phyloP scores from a whole-genome alignment of 1,140 invertebrate species.

The Mizuhopecten yessoensis region DNA sequence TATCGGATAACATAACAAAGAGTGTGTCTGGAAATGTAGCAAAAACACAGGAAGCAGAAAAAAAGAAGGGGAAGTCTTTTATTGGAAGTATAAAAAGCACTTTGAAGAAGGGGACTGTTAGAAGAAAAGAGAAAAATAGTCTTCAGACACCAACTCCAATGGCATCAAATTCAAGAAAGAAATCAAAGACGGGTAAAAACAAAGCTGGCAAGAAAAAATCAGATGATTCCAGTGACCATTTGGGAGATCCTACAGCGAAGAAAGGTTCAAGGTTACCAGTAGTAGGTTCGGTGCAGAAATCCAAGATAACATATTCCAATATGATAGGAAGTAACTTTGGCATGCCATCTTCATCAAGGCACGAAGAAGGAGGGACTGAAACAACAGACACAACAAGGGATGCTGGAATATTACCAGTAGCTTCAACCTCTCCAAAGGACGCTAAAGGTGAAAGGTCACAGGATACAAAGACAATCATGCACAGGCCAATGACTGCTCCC shows the following conservation, averaged over 20 bases:
- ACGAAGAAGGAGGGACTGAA: neutral
- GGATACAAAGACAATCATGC: neutral
- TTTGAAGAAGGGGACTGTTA: neutral
- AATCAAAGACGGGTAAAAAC: neutral
- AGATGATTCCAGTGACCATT: neutral
- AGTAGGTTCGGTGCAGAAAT: neutral
- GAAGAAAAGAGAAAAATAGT: conserved; percentile 25
- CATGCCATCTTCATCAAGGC: neutral
- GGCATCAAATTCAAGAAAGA: neutral
- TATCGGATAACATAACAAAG: neutral
- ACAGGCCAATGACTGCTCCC: neutral
- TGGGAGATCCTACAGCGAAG: neutral
- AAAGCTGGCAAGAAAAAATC: neutral
- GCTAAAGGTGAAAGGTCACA: neutral
- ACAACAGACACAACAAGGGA: neutral
- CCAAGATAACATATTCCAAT: neutral
- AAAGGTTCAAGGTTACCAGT: neutral
- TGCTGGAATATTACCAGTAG: neutral
- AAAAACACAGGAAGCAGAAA: neutral
- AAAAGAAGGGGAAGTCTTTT: conserved; percentile 1
- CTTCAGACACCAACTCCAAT: neutral
- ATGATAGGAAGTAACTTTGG: neutral
- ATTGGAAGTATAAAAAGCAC: neutral
- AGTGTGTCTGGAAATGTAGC: neutral
- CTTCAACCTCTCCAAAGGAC: neutral